These are phyloP conservation scores for Microtus richardsoni DNA, from an alignment of 2,113 vertebrate genomes.

Conservation along the genomic window DNA sequence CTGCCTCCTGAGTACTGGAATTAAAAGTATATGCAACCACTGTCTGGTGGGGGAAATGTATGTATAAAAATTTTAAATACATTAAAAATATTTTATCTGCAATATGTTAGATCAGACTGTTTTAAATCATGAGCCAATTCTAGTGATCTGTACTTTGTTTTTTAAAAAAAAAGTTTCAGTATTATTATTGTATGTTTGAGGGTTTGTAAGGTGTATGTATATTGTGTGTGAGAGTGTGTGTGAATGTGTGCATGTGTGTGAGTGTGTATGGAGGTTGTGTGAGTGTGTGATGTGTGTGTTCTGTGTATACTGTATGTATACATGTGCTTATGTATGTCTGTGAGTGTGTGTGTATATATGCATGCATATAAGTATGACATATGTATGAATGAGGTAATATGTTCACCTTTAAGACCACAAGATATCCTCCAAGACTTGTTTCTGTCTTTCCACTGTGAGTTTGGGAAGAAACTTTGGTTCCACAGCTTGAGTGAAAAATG, in stretches of 20 bases:
- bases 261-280: no score
- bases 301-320: background rate
- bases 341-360: background rate
- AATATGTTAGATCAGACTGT: constrained; percentile 5
- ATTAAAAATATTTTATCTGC: background rate
- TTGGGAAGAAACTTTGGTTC: background rate
- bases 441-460: background rate
- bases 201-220: background rate
- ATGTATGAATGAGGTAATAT: background rate
- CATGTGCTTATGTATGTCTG: background rate
- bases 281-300: background rate
- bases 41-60: background rate
- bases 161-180: background rate
- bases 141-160: background rate
- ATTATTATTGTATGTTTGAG: background rate
- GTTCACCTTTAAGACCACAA: background rate
- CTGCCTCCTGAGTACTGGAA: background rate
- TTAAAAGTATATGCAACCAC: background rate
- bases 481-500: background rate
- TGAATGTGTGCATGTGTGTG: background rate
- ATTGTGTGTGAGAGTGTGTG: background rate
- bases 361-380: background rate
- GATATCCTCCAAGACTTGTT: background rate
- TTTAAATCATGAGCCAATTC: background rate
- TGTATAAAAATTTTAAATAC: background rate